A percentile compares a stretch with the other conserved stretches of the same genome.
These are phyloP conservation scores for Pinctada fucata DNA, from an alignment of 2,888 invertebrate genomes.

Conservation along the genomic window DNA sequence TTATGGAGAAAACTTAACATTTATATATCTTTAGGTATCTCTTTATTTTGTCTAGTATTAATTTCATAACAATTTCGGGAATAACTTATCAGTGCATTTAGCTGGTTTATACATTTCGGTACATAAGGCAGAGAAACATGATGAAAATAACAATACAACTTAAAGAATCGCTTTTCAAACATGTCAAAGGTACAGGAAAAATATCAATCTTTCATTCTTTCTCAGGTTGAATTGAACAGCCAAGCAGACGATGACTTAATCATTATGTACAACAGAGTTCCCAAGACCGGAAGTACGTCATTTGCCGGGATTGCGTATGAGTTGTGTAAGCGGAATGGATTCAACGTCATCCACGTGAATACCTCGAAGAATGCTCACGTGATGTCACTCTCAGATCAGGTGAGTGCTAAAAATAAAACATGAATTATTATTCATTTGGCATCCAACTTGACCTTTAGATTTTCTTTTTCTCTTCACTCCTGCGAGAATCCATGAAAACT, in stretches of 20 bases:
- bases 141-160: no score
- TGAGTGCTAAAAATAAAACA: constrained; percentile 60
- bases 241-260: constrained; percentile 76
- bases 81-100: no score
- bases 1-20: no score
- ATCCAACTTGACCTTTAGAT: no score
- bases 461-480: background rate
- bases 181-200: no score
- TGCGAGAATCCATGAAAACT: background rate
- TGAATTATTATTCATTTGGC: no score
- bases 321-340: constrained; percentile 85
- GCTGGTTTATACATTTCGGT: no score
- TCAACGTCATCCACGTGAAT: constrained; percentile 94
- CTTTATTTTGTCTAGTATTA: no score
- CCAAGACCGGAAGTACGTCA: constrained; percentile 97
- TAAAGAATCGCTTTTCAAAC: no score
- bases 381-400: constrained; percentile 94
- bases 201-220: constrained; percentile 1
- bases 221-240: constrained; percentile 45
- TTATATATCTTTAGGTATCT: no score
- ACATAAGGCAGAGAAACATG: no score
- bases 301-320: constrained; percentile 95
- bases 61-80: no score
- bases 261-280: constrained; percentile 96
- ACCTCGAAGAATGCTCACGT: constrained; percentile 96